phyloP scores from a whole-genome alignment of 37 sponge, comb jelly and placozoan species.

The Haliclona indistincta region DNA sequence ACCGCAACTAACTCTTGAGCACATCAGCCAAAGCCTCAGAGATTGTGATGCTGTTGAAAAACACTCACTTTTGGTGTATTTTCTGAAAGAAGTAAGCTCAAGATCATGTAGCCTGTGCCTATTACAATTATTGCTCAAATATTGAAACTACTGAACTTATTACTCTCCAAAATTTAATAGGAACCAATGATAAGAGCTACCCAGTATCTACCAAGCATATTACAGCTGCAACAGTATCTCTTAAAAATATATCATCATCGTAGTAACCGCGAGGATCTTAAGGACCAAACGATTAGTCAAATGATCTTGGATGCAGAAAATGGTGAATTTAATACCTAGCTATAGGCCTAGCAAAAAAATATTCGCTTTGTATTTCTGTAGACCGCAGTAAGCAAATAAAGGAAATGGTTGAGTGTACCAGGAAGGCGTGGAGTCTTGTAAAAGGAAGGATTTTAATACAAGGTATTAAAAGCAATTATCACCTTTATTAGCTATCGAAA shows the following conservation, averaged over 20 bases:
- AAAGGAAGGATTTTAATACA: slow-evolving; percentile 42
- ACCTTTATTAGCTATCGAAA: background rate
- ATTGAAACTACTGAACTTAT: too few relatives aligned
- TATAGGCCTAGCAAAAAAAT: too few relatives aligned
- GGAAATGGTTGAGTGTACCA: too few relatives aligned
- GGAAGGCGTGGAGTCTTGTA: slow-evolving; percentile 56
- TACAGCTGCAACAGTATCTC: slow-evolving; percentile 51
- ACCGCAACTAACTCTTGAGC: slow-evolving; percentile 52
- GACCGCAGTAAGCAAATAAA: too few relatives aligned
- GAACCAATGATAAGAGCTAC: slow-evolving; percentile 56
- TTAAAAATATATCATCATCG: slow-evolving; percentile 44
- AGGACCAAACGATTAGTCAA: slow-evolving; percentile 31
- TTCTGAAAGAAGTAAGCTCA: slow-evolving; percentile 46
- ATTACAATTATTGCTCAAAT: too few relatives aligned
- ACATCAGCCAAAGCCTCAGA: slow-evolving; percentile 29
- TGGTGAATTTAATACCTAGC: too few relatives aligned
- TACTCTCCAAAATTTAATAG: slow-evolving; percentile 1
- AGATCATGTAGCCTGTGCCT: too few relatives aligned
- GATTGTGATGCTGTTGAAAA: slow-evolving; percentile 15
- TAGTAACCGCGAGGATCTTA: slow-evolving; percentile 25
- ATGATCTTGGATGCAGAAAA: slow-evolving; percentile 31
- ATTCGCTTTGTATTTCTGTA: too few relatives aligned
- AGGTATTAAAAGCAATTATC: too few relatives aligned
- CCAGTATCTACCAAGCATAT: slow-evolving; percentile 76
- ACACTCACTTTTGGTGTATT: slow-evolving; percentile 42